These are phyloP conservation scores for Semaprochilodus insignis DNA, from an alignment of 2,797 vertebrate genomes.

Conservation along the genomic window DNA sequence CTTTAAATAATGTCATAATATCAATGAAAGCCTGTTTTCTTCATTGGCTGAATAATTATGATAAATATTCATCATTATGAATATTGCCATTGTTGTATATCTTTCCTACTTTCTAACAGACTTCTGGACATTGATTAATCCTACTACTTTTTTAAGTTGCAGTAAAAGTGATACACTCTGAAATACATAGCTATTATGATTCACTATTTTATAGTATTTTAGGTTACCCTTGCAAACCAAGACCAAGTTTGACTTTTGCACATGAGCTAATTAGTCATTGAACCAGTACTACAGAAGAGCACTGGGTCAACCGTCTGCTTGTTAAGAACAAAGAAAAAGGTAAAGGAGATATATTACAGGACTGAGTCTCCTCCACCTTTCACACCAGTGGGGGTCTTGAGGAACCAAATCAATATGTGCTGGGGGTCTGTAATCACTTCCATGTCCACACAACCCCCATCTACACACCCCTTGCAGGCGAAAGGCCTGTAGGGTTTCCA, in stretches of 20 bases:
- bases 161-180: too few relatives aligned
- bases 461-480: constrained; percentile 51
- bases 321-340: constrained; percentile 43
- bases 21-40: too few relatives aligned
- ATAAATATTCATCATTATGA: too few relatives aligned
- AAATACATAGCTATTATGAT: too few relatives aligned
- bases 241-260: not conserved
- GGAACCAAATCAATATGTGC: constrained; percentile 64
- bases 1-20: too few relatives aligned
- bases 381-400: constrained; percentile 54
- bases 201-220: too few relatives aligned
- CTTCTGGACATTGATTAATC: too few relatives aligned
- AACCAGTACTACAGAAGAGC: not conserved
- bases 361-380: constrained; percentile 30
- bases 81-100: too few relatives aligned
- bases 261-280: not conserved
- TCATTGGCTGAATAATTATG: too few relatives aligned
- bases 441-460: constrained; percentile 43
- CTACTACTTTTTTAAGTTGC: too few relatives aligned
- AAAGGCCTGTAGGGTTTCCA: not conserved
- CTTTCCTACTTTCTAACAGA: too few relatives aligned
- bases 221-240: not conserved
- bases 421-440: constrained; percentile 36
- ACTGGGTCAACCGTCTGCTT: constrained; percentile 59
- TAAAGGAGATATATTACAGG: constrained; percentile 51